Base-by-base conservation (phyloP, 2,797 vertebrate species). In the Prunella strophiata region DNA sequence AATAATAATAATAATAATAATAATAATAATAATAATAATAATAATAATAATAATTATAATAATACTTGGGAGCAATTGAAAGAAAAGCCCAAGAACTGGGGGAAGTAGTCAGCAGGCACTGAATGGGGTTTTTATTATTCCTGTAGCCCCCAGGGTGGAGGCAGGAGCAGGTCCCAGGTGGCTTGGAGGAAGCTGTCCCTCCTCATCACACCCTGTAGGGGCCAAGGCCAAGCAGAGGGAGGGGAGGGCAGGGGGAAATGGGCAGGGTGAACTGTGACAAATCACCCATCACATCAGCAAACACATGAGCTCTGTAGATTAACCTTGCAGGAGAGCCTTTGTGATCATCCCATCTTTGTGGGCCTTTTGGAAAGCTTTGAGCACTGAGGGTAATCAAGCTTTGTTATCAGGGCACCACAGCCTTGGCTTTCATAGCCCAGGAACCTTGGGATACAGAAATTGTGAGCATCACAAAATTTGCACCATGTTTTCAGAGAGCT, bases 151-250 rank as follows among this genome's bases (percentile, higher is more conserved):
- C 36, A 34, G 51, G 18, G 15, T 1, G 8, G 77, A 91, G 29
- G 32, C 47, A 66, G 74, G 17, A 12, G 48, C 82, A 68, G 72
- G 54, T 88, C 47, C 17, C 16, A 17, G 0, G 5, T 2, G 3
- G 16, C 27, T 26, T 1, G 0, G 32, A 25, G 48, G 51, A 45
- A 70, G 45, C 48, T 48, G 40, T 55, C 19, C 62, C 42, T 78
- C 29, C 18, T 4, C 7, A 2, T 42, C 6, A 2, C 19, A 32
- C 1, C 0, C 55, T 15, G 40, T 0, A 19, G 45, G n/a, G 78
- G n/a, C 25, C 71, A 34, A 42, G 75, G 68, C 36, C 84, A 65
- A 51, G 67, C 45, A 74, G 75, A 87, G 48, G 67, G 71, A 89
- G 23, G 29, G 38, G 48, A 82, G 78, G 55, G 81, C 88, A 63